Evolutionary conservation across 2,797 vertebrate genomes (phyloP), one percentile per base, ranked within the genome.

Genomic region (Tragopan temminckii): DNA sequence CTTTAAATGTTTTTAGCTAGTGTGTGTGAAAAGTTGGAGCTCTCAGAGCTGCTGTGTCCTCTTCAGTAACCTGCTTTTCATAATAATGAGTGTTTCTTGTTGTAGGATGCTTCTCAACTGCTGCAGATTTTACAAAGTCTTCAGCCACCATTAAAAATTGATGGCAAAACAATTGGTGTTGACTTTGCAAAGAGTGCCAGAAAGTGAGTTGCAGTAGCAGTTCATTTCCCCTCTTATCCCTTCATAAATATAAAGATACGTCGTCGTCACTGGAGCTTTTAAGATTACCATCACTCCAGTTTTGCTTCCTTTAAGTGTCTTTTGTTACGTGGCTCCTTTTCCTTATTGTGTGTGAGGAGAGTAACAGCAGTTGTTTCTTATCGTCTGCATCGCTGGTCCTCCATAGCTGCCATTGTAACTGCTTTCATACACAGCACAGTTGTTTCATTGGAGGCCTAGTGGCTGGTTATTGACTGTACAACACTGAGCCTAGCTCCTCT

Each of bases 101-200:
- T 94, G 50, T 91, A 99, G 99, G 99, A 99, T 96, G 99, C 99
- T 5, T 99, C 99, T 94, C 99, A 99, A 95, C 98, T 99, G 83
- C 98, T 99, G 17, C 99, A 99, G 95, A 99, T 99, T 92, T 96
- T 99, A 92, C 99, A 99, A 72, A 99, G 99, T 91, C 98, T 99
- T 91, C 99, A 99, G 97, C 99, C 99, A 43, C 99, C 99, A 1
- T 95, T 99, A 72, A 99, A 99, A 97, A 98, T 99, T 72, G 99
- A 99, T 93, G 99, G 99, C 67, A 99, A 99, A 98, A 99, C 99
- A 69, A 99, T 99, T 83, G 99, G 99, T 16, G 99, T 99, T 79
- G 99, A 99, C 98, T 99, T 99, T 95, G 99, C 99, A 50, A 99
- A 99, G 97, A 99, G 99, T 97, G 99, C 99, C 84, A 99, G 99